Base-by-base conservation (phyloP, 2,888 invertebrate genomes). In the Lepidonotus clava region DNA sequence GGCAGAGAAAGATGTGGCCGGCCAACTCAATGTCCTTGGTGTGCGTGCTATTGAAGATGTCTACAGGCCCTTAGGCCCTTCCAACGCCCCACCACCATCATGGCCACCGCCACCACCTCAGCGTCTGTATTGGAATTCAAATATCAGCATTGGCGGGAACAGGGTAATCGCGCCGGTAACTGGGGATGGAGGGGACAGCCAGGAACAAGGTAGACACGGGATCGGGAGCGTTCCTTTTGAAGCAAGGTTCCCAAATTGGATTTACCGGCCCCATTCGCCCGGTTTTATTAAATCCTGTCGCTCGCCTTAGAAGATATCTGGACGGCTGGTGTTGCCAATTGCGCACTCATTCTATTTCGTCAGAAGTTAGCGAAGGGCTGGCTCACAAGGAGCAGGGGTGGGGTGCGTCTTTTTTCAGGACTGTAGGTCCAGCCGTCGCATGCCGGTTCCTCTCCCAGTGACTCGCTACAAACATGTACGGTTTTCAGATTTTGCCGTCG, bases 281-380 rank as follows among this genome's bases (percentile, higher is more conserved):
- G 46, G 41, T 46, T 80, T 80, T 80, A 80, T 80, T 80, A 80
- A 80, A 80, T 80, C 80, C 80, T 21, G 28, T 34, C 80, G 11
- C 41, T 28, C 46, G 46, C 46, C 46, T 80, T 41, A 80, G 80
- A 80, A 80, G 80, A 80, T 80, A 41, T 46, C 46, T 14, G 46
- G 8, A 80, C 34, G 41, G 46, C 80, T 80, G 46, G 80, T 80
- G 80, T 46, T 41, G 80, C 80, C 80, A 80, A 80, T 80, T 41
- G 80, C 46, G 46, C 80, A 41, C 80, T 80, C 80, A 80, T 80
- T 80, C 51, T 80, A 80, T 80, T 80, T 80, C 46, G 80, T 80
- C 80, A 51, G 80, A 80, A 80, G 80, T 80, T 80, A 46, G 80
- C 46, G 51, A 14, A n/a, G n/a, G 36, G 5, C 24, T 14, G 71